Conservation (phyloP, 2,888 invertebrate species). For the Sipha maydis region DNA sequence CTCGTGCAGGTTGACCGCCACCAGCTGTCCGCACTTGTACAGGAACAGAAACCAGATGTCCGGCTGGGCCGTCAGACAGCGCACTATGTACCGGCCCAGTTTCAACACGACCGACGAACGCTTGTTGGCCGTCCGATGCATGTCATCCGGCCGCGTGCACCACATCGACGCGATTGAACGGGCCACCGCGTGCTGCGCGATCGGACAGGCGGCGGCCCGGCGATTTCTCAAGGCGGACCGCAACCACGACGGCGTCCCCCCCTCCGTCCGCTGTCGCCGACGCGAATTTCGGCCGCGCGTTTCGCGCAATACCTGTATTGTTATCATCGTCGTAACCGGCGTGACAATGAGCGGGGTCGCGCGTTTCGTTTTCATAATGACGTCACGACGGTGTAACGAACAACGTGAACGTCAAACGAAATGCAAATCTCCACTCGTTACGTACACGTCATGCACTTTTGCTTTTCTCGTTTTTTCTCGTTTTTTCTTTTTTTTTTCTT, state of each 20-base stretch:
- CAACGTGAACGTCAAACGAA: too few species aligned
- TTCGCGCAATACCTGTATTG: too few species aligned
- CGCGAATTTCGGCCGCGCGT: neutral
- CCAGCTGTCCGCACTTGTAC: slow-evolving; percentile 61
- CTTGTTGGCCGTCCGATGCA: slow-evolving; percentile 38
- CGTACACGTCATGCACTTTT: too few species aligned
- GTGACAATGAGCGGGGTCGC: too few species aligned
- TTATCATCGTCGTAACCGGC: too few species aligned
- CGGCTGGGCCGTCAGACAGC: slow-evolving; percentile 59
- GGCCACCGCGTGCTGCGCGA: neutral
- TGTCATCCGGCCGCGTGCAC: slow-evolving; percentile 50
- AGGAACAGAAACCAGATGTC: slow-evolving; percentile 59
- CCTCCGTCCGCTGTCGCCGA: neutral
- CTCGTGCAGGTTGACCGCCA: slow-evolving; percentile 63
- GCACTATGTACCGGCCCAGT: slow-evolving; percentile 54
- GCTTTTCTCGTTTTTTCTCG: too few species aligned
- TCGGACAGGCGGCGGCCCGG: neutral
- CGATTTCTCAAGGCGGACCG: slow-evolving; percentile 54
- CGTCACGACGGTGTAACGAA: too few species aligned
- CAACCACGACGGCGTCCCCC: neutral
- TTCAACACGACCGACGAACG: slow-evolving; percentile 48
- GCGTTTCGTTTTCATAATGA: too few species aligned
- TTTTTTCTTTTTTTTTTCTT: too few species aligned
- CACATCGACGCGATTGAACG: slow-evolving; percentile 52
- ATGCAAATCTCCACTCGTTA: too few species aligned